These are phyloP conservation scores for Lepidochrysops patricia DNA, from an alignment of 2,888 invertebrate genomes.

Conservation along the genomic window DNA sequence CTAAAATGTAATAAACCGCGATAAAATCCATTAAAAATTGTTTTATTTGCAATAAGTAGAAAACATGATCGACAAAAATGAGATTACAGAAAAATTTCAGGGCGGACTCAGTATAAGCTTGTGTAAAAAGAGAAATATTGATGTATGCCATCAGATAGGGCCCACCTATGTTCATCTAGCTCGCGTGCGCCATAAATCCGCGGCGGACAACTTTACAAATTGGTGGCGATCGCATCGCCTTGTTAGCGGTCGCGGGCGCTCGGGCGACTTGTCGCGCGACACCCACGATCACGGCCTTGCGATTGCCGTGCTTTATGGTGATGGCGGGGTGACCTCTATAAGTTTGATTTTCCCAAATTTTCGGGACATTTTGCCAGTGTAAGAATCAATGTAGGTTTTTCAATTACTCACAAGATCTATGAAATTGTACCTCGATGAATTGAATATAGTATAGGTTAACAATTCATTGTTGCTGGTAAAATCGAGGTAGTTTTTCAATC, in stretches of 20 bases:
- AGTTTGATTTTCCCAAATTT: background rate
- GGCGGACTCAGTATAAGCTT: background rate
- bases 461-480: too few species aligned
- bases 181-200: slow-evolving; percentile 66
- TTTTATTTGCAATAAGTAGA: too few species aligned
- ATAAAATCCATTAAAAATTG: too few species aligned
- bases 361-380: background rate
- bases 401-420: too few species aligned
- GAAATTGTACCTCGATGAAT: too few species aligned
- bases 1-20: too few species aligned
- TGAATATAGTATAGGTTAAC: too few species aligned
- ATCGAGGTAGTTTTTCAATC: too few species aligned
- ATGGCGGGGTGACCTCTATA: background rate
- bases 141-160: slow-evolving; percentile 19
- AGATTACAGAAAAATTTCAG: background rate
- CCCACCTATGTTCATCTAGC: slow-evolving; percentile 44
- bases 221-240: slow-evolving; percentile 51
- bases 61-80: background rate
- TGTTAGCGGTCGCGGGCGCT: slow-evolving; percentile 41
- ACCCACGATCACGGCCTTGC: background rate
- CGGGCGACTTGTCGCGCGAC: slow-evolving; percentile 26
- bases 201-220: slow-evolving; percentile 62
- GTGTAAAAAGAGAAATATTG: background rate
- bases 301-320: background rate
- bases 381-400: too few species aligned